Evolutionary conservation across 2,797 vertebrate genomes (phyloP).

Genomic region (Oreochromis grahami): DNA sequence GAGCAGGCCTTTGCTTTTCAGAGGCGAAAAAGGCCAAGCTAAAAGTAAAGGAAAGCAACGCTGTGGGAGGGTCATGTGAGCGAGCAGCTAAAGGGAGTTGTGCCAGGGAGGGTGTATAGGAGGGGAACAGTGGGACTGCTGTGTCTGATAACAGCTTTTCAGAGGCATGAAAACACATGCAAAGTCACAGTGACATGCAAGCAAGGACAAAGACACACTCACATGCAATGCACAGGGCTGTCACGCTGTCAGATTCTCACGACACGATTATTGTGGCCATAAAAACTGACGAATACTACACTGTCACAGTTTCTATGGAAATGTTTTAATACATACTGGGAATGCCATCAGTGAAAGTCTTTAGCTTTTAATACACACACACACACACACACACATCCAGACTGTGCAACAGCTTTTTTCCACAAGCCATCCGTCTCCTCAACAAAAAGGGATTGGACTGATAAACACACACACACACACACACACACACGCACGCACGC

Average conservation of each 20-base stretch:
- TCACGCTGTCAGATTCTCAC: background rate
- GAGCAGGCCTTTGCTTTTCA: constrained; percentile 57
- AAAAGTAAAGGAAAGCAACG: constrained; percentile 50
- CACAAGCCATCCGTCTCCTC: no score
- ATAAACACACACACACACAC: no score
- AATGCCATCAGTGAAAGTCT: background rate
- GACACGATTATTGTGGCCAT: background rate
- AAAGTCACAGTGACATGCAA: constrained; percentile 23
- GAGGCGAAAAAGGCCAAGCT: constrained; percentile 35
- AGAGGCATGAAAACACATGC: constrained; percentile 35
- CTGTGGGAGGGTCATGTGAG: constrained; percentile 69
- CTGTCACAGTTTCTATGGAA: background rate
- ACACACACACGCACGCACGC: no score
- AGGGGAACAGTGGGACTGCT: constrained; percentile 65
- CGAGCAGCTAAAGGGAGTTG: constrained; percentile 36
- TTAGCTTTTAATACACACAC: background rate
- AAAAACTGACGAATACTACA: background rate
- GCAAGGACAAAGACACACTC: constrained; percentile 15
- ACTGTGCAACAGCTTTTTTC: no score
- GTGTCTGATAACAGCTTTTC: constrained; percentile 69
- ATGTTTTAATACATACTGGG: background rate
- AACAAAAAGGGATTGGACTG: no score
- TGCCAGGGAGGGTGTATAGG: constrained; percentile 51
- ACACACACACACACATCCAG: no score
- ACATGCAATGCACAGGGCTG: background rate